Base-by-base conservation (phyloP, 2,113 vertebrate genomes). In the Paramormyrops kingsleyae region DNA sequence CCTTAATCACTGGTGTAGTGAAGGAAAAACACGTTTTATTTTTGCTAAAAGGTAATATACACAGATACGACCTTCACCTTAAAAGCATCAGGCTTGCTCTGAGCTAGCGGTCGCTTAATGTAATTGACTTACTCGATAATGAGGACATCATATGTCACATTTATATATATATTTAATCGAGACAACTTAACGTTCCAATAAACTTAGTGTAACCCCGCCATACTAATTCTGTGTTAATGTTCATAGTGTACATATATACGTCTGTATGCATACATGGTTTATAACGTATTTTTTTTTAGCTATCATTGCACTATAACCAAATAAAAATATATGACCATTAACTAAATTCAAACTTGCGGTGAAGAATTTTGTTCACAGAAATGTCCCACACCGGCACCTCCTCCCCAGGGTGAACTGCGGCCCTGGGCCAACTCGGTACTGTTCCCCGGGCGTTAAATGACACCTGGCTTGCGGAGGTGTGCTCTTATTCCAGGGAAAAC, bases 381-480 rank as follows among this genome's bases (percentile, higher is more conserved):
- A 83, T 27, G 70, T n/a, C n/a, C 59, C 85, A 31, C 31, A 49
- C 12, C 9, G 17, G 93, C 94, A 93, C 93, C 92, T 92, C 94
- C 92, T 92, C 92, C 83, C 93, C 92, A 93, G 92, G 92, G 93
- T 44, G 53, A 91, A 92, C 91, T 92, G 93, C 93, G 93, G 94
- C 92, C 94, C 94, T 94, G 93, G 94, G 94, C 94, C 94, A 93
- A 93, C 94, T 94, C 92, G 91, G 91, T 93, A 94, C 95, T 94
- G 94, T 93, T 93, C 90, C 91, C 93, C 93, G 94, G 94, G 93
- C 94, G 93, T 94, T 94, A 93, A 94, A 92, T 93, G 94, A 96
- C 96, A 96, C 94, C 94, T 94, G 95, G 95, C 95, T 95, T 94
- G 95, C 94, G 89, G 93, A 93, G 93, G 94, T 94, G 91, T 89